Percentiles rank a stretch among this genome's conserved stretches.
Conservation (phyloP, 2,797 vertebrate genomes). For the Morus bassanus region DNA sequence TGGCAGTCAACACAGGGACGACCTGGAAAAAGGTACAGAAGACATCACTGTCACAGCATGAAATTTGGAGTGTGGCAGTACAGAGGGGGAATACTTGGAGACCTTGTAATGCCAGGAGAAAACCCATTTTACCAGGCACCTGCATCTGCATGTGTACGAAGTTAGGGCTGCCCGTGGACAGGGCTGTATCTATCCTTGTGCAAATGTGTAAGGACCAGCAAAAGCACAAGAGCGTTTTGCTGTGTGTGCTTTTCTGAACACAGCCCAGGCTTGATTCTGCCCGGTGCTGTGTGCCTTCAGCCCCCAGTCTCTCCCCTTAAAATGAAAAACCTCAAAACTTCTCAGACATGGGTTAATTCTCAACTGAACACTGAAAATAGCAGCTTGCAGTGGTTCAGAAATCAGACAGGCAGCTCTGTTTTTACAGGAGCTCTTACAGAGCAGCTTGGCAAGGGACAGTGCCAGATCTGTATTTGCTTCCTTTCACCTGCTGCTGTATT, state of each 20-base stretch:
- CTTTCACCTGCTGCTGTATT: constrained; percentile 57
- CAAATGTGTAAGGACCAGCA: not conserved
- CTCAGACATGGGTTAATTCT: not conserved
- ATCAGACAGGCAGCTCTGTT: constrained; percentile 32
- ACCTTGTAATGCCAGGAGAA: not conserved
- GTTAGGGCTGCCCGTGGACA: not conserved
- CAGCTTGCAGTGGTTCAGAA: constrained; percentile 18
- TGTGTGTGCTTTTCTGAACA: not conserved
- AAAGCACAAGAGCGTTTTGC: not conserved
- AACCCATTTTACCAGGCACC: not conserved
- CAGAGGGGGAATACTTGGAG: not conserved
- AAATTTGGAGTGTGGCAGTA: not conserved
- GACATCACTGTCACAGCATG: not conserved
- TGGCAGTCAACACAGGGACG: constrained; percentile 96
- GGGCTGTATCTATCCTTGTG: not conserved
- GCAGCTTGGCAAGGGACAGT: constrained; percentile 11
- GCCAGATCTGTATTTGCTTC: constrained; percentile 42
- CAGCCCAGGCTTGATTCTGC: not conserved
- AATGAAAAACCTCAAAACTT: not conserved
- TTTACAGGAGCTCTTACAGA: constrained; percentile 27
- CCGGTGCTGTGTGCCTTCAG: not conserved
- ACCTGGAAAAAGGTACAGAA: constrained; percentile 70
- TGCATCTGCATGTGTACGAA: not conserved
- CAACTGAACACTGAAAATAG: not conserved
- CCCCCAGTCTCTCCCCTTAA: not conserved